Evolutionary conservation across 2,888 invertebrate genomes (phyloP).

Genomic region (Nephrotoma guestfalica): DNA sequence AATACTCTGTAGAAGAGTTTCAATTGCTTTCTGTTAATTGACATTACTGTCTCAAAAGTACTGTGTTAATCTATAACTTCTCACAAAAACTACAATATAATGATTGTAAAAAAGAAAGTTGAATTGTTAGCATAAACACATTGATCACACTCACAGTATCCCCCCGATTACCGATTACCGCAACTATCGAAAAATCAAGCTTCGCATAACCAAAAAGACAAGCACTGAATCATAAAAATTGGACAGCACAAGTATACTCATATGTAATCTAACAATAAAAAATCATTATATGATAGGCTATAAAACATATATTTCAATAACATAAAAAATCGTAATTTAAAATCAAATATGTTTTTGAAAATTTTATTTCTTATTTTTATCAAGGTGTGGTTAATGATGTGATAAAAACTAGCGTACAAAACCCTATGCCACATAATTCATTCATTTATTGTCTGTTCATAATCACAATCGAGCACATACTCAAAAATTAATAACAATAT

Average conservation of each 20-base stretch:
- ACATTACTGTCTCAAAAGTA: no score
- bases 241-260: background rate
- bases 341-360: background rate
- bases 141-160: background rate
- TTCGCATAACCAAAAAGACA: background rate
- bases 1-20: no score
- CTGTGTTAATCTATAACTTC: no score
- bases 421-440: background rate
- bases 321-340: background rate
- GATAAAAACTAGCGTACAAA: background rate
- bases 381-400: background rate
- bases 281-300: background rate
- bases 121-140: background rate
- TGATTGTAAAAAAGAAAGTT: background rate
- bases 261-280: background rate
- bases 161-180: background rate
- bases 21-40: no score
- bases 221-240: background rate
- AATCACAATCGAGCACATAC: background rate
- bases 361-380: background rate
- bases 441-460: background rate
- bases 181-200: background rate
- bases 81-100: background rate
- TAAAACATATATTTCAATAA: background rate
- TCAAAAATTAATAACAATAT: background rate